Evolutionary conservation across 2,113 vertebrate species (phyloP).

Genomic region (Empidonax alnorum): DNA sequence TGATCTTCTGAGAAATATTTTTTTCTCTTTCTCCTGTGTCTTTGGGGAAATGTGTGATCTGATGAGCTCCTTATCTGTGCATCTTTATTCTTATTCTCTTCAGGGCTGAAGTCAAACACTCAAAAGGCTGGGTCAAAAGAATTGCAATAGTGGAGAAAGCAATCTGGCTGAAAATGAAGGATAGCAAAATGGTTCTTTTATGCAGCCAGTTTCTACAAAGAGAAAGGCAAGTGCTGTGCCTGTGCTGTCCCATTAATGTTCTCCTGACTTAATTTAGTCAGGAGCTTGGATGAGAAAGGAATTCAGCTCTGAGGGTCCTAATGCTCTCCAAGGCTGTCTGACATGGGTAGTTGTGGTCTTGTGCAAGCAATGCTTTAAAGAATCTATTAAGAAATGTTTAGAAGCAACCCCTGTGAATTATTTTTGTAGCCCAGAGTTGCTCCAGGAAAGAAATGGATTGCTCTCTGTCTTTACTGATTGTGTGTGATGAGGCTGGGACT

Average conservation of each 20-base stretch:
- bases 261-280: not conserved
- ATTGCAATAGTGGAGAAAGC: not conserved
- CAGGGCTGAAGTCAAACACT: not conserved
- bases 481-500: not conserved
- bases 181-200: not conserved
- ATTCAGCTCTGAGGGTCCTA: not conserved
- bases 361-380: not conserved
- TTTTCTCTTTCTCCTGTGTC: not conserved
- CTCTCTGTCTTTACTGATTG: not conserved
- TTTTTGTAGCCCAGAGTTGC: not conserved
- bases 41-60: not conserved
- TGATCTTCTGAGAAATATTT: not conserved
- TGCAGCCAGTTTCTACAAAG: not conserved
- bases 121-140: constrained; percentile 14
- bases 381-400: not conserved
- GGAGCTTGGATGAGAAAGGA: not conserved
- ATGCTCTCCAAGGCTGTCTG: not conserved
- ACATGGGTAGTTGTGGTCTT: not conserved
- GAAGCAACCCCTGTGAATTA: not conserved
- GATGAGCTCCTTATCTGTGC: not conserved
- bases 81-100: constrained; percentile 11
- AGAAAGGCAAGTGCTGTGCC: not conserved
- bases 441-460: not conserved
- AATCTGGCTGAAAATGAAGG: constrained; percentile 2
- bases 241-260: not conserved